Conservation (phyloP, 2,888 invertebrate species). For the Chloroclystis v-ata region DNA sequence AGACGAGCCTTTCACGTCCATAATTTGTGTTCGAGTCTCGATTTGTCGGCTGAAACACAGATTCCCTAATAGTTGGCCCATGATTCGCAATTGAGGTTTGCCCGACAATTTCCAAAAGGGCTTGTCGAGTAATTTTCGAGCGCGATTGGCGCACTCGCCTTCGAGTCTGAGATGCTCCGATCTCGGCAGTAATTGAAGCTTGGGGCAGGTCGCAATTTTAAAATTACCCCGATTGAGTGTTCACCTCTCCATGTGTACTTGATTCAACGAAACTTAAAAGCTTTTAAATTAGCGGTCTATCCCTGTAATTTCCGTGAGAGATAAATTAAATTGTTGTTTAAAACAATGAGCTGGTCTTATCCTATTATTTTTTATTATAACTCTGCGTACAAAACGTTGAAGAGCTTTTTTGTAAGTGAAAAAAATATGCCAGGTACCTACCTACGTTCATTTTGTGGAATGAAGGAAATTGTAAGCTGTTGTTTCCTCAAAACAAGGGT, state of each 20-base stretch:
- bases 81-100: constrained; percentile 54
- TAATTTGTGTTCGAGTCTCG: constrained; percentile 66
- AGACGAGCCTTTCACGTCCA: constrained; percentile 50
- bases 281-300: constrained; percentile 50
- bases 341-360: constrained; percentile 45
- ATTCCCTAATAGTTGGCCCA: constrained; percentile 12
- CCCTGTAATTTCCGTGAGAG: constrained; percentile 44
- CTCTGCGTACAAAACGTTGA: constrained; percentile 9
- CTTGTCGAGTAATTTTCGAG: constrained; percentile 64
- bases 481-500: constrained; percentile 32
- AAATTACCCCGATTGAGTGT: constrained; percentile 69
- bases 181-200: constrained; percentile 61
- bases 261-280: constrained; percentile 45
- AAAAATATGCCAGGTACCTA: constrained; percentile 23
- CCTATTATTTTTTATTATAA: constrained; percentile 28
- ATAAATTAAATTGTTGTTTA: constrained; percentile 52
- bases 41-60: constrained; percentile 50
- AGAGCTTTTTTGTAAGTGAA: constrained; percentile 2
- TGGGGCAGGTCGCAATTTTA: constrained; percentile 69
- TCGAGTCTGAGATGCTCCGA: constrained; percentile 42
- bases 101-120: constrained; percentile 62
- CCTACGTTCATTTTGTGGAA: constrained; percentile 16
- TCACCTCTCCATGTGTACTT: constrained; percentile 50
- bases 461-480: constrained; percentile 19
- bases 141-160: constrained; percentile 55